These are phyloP conservation scores for Hirundichthys speculiger DNA, from an alignment of 2,113 vertebrate genomes.

Conservation along the genomic window DNA sequence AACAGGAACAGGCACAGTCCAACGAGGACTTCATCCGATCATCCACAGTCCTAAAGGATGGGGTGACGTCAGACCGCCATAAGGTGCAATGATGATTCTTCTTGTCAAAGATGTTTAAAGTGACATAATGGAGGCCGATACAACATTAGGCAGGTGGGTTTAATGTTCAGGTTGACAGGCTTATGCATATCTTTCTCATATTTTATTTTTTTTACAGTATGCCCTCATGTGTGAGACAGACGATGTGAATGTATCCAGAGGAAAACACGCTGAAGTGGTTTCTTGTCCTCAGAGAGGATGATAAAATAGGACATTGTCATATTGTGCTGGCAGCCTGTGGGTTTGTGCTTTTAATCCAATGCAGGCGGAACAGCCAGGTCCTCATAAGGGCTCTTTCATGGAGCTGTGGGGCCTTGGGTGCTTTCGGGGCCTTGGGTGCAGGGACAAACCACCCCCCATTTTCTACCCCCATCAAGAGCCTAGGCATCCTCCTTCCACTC, in stretches of 20 bases:
- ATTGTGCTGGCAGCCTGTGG: conserved; percentile 57
- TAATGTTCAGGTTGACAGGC: too few species aligned
- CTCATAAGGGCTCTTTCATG: conserved; percentile 78
- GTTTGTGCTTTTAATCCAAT: conserved; percentile 72
- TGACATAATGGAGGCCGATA: too few species aligned
- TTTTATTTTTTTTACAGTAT: too few species aligned
- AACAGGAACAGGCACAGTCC: too few species aligned
- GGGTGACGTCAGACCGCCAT: too few species aligned
- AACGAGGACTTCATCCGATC: too few species aligned
- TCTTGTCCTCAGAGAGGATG: conserved; percentile 46
- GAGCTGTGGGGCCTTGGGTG: conserved; percentile 60
- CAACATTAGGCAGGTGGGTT: too few species aligned
- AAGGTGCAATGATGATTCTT: too few species aligned
- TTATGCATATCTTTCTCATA: too few species aligned
- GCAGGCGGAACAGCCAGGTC: conserved; percentile 76
- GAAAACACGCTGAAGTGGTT: conserved; percentile 1
- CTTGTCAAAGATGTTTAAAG: too few species aligned
- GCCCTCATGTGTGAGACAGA: too few species aligned
- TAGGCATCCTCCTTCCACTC: conserved; percentile 75
- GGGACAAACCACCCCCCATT: conserved; percentile 52
- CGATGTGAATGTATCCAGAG: background rate
- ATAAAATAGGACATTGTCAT: conserved; percentile 61
- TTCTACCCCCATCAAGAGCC: conserved; percentile 49
- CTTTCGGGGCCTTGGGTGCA: conserved; percentile 54
- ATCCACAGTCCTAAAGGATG: too few species aligned